Base-by-base conservation (phyloP, 2,888 invertebrate genomes). In the Gasteruption jaculator region DNA sequence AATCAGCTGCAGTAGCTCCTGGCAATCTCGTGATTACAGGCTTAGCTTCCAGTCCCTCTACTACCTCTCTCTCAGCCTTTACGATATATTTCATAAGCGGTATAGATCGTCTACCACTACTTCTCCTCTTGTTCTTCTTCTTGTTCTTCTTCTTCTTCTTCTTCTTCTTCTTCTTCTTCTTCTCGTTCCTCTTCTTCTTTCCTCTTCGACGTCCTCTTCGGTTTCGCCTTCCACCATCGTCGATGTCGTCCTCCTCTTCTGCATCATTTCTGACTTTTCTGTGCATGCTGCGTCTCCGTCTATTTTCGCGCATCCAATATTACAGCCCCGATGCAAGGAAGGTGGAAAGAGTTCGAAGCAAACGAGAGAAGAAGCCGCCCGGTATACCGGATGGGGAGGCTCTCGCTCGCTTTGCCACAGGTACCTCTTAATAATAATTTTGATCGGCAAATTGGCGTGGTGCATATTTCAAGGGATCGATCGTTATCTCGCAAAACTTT, bases 401-500 rank as follows among this genome's bases (percentile, higher is more conserved):
- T n/a, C 34, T 35, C 30, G 26, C 21, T 34, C 38, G 38, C 36
- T 34, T 16, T 25, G 48, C 58, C 49, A 53, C 56, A 53, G 60
- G 57, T 63, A 64, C 63, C 67, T 66, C 65, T 66, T 66, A 67
- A 68, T 68, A 67, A 68, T 65, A 66, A 67, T 68, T 66, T 66
- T 60, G 67, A 67, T 67, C 66, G 61, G 64, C 57, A 65, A 68
- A 68, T 66, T 67, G 67, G 61, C 56, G 58, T 57, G 62, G 60
- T 59, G 65, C 63, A 66, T 65, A 62, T 62, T 67, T 65, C 61
- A 56, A n/a, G 57, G 39, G 53, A 50, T 59, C 60, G 67, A 67
- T 68, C 65, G 61, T 64, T 66, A 68, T 68, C 67, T 64, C 58
- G 57, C 56, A 56, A 61, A 65, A 60, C 51, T 59, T 61, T 62